A percentile compares a stretch with the other conserved stretches of the same genome.
phyloP scores from a whole-genome alignment of 2,888 invertebrate genomes.

The Cataglyphis albicans region DNA sequence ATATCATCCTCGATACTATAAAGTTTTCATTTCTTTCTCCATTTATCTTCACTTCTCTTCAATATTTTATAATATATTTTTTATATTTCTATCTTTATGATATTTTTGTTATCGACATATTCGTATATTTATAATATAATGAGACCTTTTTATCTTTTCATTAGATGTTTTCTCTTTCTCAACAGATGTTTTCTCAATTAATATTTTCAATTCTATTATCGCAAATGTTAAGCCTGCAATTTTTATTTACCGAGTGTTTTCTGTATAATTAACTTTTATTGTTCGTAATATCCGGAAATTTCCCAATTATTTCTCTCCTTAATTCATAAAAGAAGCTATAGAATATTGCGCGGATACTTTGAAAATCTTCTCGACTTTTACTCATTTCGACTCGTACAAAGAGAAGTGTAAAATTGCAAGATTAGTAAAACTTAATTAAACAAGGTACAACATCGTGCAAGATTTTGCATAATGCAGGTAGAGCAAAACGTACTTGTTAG shows the following conservation, averaged over 20 bases:
- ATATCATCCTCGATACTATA: slow-evolving; percentile 20
- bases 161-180: neutral
- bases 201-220: slow-evolving; percentile 11
- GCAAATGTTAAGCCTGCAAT: neutral
- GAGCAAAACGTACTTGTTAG: slow-evolving; percentile 39
- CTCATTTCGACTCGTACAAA: neutral
- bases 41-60: slow-evolving; percentile 13
- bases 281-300: neutral
- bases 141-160: neutral
- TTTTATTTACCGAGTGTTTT: neutral
- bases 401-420: slow-evolving; percentile 1
- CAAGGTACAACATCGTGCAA: slow-evolving; percentile 28
- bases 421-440: slow-evolving; percentile 35
- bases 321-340: slow-evolving; percentile 8
- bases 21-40: slow-evolving; percentile 3
- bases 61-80: slow-evolving; percentile 11
- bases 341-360: neutral
- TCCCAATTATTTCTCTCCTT: neutral
- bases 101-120: neutral
- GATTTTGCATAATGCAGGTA: slow-evolving; percentile 36
- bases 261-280: neutral
- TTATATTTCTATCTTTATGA: neutral
- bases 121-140: neutral
- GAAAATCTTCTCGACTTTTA: slow-evolving; percentile 22
- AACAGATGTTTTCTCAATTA: neutral